Percentiles rank a stretch among this genome's conserved stretches.
Conservation (phyloP, 1,140 invertebrate genomes). For the Bicyclus anynana region DNA sequence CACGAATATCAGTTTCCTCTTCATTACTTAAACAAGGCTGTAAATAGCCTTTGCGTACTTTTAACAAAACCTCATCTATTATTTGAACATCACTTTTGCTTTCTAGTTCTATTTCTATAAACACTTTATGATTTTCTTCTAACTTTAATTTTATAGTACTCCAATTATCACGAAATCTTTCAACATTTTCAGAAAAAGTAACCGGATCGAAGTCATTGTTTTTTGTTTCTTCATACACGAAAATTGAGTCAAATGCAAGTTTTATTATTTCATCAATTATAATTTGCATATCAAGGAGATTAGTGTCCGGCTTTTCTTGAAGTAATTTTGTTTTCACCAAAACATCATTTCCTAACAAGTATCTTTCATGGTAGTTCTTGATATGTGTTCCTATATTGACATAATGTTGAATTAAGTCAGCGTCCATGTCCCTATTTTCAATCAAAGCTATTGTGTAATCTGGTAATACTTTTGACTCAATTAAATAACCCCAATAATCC, state of each 20-base stretch:
- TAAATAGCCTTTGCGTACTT: constrained; percentile 51
- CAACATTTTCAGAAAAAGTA: constrained; percentile 46
- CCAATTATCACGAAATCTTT: constrained; percentile 65
- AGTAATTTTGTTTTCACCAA: constrained; percentile 49
- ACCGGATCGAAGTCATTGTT: constrained; percentile 18
- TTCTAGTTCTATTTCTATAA: constrained; percentile 55
- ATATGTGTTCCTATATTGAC: constrained; percentile 34
- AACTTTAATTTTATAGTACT: constrained; percentile 57
- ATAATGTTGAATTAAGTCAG: constrained; percentile 55
- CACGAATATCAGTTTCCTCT: constrained; percentile 40
- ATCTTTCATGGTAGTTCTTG: constrained; percentile 54
- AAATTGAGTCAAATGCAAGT: constrained; percentile 22
- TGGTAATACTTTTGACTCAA: constrained; percentile 61
- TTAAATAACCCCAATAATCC: constrained; percentile 70
- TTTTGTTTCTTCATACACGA: constrained; percentile 17
- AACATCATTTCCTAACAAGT: constrained; percentile 44
- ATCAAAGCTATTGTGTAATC: constrained; percentile 76
- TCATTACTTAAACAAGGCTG: constrained; percentile 29
- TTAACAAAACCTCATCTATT: constrained; percentile 54
- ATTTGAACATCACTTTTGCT: constrained; percentile 56
- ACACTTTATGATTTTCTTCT: constrained; percentile 46
- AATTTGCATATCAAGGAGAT: constrained; percentile 31
- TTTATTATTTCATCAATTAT: constrained; percentile 35
- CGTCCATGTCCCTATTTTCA: constrained; percentile 68
- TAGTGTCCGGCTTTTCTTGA: constrained; percentile 21